Evolutionary conservation across 2,797 vertebrate genomes (phyloP).

Genomic region (Chelon auratus): DNA sequence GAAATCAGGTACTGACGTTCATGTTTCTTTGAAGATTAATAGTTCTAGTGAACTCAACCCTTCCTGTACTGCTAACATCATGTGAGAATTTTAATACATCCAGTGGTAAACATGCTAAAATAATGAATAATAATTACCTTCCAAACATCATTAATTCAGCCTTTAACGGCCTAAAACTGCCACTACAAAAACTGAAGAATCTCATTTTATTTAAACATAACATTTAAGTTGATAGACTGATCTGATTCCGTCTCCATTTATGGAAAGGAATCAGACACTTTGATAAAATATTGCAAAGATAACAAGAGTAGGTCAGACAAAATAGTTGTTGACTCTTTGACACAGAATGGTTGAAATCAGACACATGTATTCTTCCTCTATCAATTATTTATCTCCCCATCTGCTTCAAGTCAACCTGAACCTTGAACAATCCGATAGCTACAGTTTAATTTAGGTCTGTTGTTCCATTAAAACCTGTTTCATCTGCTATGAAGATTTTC

Average conservation of each 20-base stretch:
- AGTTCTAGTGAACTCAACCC: no score
- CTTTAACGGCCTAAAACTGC: no score
- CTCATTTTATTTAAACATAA: neutral
- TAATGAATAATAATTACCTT: slow-evolving; percentile 15
- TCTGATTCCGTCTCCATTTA: neutral
- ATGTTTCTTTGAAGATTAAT: no score
- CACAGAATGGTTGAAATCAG: slow-evolving; percentile 8
- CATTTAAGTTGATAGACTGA: neutral
- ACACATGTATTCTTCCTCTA: slow-evolving; percentile 29
- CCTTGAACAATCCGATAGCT: slow-evolving; percentile 26
- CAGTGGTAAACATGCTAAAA: neutral
- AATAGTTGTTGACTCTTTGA: neutral
- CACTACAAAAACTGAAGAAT: neutral
- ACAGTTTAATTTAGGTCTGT: slow-evolving; percentile 30
- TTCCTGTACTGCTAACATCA: no score
- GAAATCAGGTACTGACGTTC: no score
- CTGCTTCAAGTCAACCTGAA: slow-evolving; percentile 47
- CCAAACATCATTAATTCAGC: slow-evolving; percentile 1
- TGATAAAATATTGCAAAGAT: neutral
- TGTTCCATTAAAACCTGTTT: slow-evolving; percentile 36
- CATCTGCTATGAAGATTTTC: slow-evolving; percentile 5
- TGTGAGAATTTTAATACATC: no score
- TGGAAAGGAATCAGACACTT: neutral
- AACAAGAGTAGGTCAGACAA: neutral
- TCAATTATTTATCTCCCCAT: slow-evolving; percentile 63